A percentile compares a stretch with the other conserved stretches of the same genome.
These are phyloP conservation scores for Amphiura filiformis DNA, from an alignment of 35 echinoderm and acorn worm species.

Conservation along the genomic window DNA sequence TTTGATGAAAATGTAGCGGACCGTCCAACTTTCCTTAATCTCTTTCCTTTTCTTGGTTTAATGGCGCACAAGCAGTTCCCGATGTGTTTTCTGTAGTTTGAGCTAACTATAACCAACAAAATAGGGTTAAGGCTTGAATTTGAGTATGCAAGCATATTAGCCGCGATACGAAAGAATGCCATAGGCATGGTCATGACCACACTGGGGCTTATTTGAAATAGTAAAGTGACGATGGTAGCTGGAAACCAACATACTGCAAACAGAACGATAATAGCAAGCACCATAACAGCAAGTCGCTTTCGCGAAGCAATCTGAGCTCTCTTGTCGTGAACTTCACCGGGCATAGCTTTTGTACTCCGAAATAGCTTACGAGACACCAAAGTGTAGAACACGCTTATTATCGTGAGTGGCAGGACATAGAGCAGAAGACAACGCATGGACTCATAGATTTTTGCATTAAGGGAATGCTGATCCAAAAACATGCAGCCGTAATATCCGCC, in stretches of 20 bases:
- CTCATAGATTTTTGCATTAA: slow-evolving; percentile 23
- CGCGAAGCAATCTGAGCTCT: slow-evolving; percentile 48
- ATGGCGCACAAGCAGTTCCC: neutral
- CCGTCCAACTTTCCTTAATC: neutral
- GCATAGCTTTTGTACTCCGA: slow-evolving; percentile 53
- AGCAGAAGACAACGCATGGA: slow-evolving; percentile 20
- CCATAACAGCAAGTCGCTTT: slow-evolving; percentile 47
- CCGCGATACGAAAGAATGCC: neutral
- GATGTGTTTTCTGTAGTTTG: slow-evolving; percentile 15
- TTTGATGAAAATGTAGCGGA: neutral
- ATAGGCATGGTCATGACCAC: neutral
- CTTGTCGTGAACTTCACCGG: slow-evolving; percentile 68
- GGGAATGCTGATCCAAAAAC: neutral
- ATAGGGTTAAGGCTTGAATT: slow-evolving; percentile 32
- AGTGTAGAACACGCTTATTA: slow-evolving; percentile 54
- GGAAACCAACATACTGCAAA: slow-evolving; percentile 78
- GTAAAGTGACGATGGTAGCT: neutral
- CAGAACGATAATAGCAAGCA: slow-evolving; percentile 60
- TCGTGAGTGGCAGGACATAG: slow-evolving; percentile 45
- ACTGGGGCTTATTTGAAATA: neutral
- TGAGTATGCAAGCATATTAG: neutral
- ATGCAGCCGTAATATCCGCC: neutral
- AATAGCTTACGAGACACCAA: slow-evolving; percentile 58
- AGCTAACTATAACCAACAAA: slow-evolving; percentile 12
- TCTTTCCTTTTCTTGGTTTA: neutral